Evolutionary conservation across 2,113 vertebrate genomes (phyloP).

Genomic region (Chaenocephalus aceratus): DNA sequence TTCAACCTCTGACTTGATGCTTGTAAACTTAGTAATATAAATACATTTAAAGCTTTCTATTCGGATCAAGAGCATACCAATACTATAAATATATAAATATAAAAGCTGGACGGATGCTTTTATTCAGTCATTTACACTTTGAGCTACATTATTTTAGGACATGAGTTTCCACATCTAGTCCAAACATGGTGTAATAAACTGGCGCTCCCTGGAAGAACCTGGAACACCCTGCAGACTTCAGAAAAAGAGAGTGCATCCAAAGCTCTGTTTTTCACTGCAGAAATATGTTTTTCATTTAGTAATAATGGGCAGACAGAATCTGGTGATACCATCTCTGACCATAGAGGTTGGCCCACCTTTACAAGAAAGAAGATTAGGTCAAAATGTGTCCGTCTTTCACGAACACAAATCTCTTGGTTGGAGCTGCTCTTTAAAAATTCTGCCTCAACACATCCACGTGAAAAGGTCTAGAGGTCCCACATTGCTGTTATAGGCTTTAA

Average conservation of each 20-base stretch:
- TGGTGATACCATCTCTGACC: neutral
- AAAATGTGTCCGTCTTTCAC: neutral
- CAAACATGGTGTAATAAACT: neutral
- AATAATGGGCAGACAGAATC: neutral
- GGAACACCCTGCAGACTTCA: too few relatives aligned
- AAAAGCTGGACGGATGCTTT: neutral
- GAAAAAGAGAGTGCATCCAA: too few relatives aligned
- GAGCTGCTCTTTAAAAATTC: neutral
- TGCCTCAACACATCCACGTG: neutral
- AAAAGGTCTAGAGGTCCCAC: neutral
- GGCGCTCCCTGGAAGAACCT: too few relatives aligned
- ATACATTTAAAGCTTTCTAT: neutral
- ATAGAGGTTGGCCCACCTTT: neutral
- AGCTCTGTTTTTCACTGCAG: too few relatives aligned
- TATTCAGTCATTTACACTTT: neutral
- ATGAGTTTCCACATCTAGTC: neutral
- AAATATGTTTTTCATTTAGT: neutral
- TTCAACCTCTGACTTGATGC: neutral
- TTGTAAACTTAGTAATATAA: neutral
- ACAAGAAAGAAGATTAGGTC: neutral
- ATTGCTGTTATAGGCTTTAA: neutral
- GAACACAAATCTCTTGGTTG: neutral
- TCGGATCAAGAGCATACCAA: neutral
- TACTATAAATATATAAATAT: neutral
- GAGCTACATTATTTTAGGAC: neutral